Percentiles rank a stretch among this genome's conserved stretches.
phyloP scores from a whole-genome alignment of 2,113 vertebrate species.

The Petromus typicus region DNA sequence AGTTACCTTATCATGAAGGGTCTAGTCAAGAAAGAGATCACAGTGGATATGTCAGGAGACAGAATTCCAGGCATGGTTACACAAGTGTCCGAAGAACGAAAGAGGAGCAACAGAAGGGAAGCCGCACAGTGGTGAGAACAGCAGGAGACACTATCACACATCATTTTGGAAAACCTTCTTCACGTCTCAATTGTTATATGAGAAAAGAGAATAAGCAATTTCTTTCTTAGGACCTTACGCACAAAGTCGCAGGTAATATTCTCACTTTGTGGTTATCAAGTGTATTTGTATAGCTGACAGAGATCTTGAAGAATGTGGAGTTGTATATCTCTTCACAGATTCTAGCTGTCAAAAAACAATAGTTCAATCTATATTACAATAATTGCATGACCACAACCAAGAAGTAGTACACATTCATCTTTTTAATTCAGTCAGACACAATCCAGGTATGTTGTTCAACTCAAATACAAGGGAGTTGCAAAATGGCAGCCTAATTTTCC shows the following conservation, averaged over 20 bases:
- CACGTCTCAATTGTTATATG: neutral
- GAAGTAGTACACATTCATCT: neutral
- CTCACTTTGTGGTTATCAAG: neutral
- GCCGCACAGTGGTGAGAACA: too few species aligned
- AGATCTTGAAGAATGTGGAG: neutral
- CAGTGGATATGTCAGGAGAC: neutral
- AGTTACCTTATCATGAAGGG: accelerated
- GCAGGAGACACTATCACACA: neutral
- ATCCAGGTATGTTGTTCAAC: neutral
- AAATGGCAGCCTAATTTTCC: neutral
- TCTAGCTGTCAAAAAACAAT: neutral
- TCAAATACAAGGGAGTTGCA: neutral
- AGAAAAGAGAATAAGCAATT: neutral
- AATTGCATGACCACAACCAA: neutral
- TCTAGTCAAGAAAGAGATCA: neutral
- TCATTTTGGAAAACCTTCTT: neutral
- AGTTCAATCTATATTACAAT: neutral
- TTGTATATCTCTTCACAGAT: neutral
- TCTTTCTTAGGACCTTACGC: neutral
- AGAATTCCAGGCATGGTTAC: neutral
- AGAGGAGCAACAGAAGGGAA: neutral
- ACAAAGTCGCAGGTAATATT: accelerated
- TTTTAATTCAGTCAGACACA: neutral
- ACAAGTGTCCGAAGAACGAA: accelerated
- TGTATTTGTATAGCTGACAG: neutral